These are phyloP conservation scores for Aromia moschata DNA, from an alignment of 2,888 invertebrate species.

Conservation along the genomic window DNA sequence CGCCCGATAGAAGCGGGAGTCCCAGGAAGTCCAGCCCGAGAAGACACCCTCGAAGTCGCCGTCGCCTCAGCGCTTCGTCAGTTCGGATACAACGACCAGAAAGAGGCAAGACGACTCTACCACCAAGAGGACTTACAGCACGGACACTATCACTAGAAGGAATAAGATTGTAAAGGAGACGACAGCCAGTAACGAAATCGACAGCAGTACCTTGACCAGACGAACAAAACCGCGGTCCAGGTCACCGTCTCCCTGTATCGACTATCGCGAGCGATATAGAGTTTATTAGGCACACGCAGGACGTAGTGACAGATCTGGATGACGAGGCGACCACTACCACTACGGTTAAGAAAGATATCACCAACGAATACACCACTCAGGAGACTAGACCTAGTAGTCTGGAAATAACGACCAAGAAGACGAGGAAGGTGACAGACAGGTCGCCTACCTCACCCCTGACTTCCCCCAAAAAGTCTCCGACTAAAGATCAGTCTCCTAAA, in stretches of 20 bases:
- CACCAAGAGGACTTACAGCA: constrained; percentile 3
- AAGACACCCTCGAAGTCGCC: constrained; percentile 29
- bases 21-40: constrained; percentile 52
- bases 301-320: constrained; percentile 57
- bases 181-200: constrained; percentile 40
- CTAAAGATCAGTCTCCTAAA: constrained; percentile 32
- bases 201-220: constrained; percentile 50
- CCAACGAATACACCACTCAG: constrained; percentile 25
- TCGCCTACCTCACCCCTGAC: constrained; percentile 55
- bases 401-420: constrained; percentile 47
- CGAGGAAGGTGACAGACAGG: constrained; percentile 52
- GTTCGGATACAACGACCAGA: not conserved
- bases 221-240: constrained; percentile 47
- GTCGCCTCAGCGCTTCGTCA: constrained; percentile 19
- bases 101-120: constrained; percentile 1
- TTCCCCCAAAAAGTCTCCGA: constrained; percentile 39
- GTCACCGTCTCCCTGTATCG: constrained; percentile 51
- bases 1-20: constrained; percentile 47
- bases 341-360: constrained; percentile 32
- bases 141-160: constrained; percentile 45
- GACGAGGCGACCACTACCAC: constrained; percentile 45
- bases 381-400: constrained; percentile 46
- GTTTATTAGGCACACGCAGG: constrained; percentile 52
- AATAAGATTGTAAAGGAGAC: constrained; percentile 37
- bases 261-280: constrained; percentile 67